Evolutionary conservation across 2,888 invertebrate genomes (phyloP).

Genomic region (Zygothrica quintamaculata): DNA sequence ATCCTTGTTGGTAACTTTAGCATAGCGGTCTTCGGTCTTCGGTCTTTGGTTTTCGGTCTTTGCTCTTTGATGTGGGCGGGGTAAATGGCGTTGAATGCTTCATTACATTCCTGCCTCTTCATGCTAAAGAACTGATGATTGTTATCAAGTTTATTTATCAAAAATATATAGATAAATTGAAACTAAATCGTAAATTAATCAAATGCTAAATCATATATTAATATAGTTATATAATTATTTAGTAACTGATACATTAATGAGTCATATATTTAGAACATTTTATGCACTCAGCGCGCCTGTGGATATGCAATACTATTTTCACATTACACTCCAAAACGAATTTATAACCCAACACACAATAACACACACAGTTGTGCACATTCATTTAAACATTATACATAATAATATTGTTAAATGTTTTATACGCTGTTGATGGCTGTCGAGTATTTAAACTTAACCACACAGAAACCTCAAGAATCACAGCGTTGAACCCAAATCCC

Average conservation of each 20-base stretch:
- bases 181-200: neutral
- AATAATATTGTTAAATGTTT: constrained; percentile 75
- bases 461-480: constrained; percentile 78
- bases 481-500: constrained; percentile 58
- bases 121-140: constrained; percentile 33
- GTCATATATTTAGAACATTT: neutral
- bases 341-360: constrained; percentile 7
- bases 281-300: constrained; percentile 42
- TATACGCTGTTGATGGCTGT: constrained; percentile 78
- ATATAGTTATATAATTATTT: too few relatives aligned
- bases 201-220: neutral
- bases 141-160: constrained; percentile 12
- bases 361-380: constrained; percentile 14
- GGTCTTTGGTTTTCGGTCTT: constrained; percentile 26
- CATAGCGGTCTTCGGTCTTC: constrained; percentile 14
- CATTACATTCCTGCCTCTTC: constrained; percentile 49
- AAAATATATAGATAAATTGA: constrained; percentile 1
- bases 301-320: constrained; percentile 63
- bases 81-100: constrained; percentile 39
- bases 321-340: constrained; percentile 22
- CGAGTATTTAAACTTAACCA: constrained; percentile 80
- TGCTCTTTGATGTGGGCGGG: constrained; percentile 40
- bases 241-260: neutral
- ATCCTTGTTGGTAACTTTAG: constrained; percentile 48
- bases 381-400: constrained; percentile 48